Evolutionary conservation across 2,888 invertebrate species (phyloP).

Genomic region (Calameuta idolon): DNA sequence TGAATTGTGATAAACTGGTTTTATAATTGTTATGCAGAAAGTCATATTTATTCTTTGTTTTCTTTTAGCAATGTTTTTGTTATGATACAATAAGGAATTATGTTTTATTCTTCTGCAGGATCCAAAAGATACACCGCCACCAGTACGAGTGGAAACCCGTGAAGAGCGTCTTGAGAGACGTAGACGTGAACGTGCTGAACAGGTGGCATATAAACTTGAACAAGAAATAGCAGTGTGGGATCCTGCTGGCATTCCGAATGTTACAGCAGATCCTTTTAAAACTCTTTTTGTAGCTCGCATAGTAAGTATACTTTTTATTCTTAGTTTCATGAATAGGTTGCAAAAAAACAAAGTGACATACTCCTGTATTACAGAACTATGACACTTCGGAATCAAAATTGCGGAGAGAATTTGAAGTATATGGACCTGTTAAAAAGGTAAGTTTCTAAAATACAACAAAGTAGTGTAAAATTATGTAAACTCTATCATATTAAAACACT

Average conservation of each 20-base stretch:
- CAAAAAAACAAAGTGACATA: constrained; percentile 17
- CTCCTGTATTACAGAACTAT: constrained; percentile 83
- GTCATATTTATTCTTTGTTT: neutral
- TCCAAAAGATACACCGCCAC: constrained; percentile 96
- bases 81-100: neutral
- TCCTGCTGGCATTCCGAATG: constrained; percentile 81
- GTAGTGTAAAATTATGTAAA: neutral
- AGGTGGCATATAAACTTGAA: constrained; percentile 97
- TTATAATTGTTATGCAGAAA: neutral
- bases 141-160: constrained; percentile 92
- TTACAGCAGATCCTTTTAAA: constrained; percentile 95
- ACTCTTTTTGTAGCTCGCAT: constrained; percentile 97
- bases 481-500: neutral
- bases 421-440: constrained; percentile 97
- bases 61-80: neutral
- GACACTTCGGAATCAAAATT: constrained; percentile 99
- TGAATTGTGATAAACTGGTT: neutral
- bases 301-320: constrained; percentile 73
- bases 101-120: constrained; percentile 73
- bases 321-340: constrained; percentile 12
- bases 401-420: constrained; percentile 96
- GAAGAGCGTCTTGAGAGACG: constrained; percentile 93
- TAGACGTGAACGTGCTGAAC: constrained; percentile 93
- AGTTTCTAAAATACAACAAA: constrained; percentile 36
- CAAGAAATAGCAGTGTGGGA: constrained; percentile 98